These are phyloP conservation scores for Cheilosia vernalis DNA, from an alignment of 2,888 invertebrate genomes.

Conservation along the genomic window DNA sequence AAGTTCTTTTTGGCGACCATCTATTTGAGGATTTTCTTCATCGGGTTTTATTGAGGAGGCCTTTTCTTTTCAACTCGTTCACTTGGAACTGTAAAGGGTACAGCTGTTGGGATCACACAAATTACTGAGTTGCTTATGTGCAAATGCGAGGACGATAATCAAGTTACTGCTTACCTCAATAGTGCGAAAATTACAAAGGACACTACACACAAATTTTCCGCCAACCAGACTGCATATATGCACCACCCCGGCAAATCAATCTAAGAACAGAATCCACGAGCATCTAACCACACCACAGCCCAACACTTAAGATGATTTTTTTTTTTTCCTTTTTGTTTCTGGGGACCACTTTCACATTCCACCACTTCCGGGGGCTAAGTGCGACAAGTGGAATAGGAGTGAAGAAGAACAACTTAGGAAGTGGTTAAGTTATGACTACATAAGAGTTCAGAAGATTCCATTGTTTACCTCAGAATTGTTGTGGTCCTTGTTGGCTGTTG, in stretches of 20 bases:
- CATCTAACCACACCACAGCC: not conserved
- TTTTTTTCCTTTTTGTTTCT: not conserved
- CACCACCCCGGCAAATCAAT: not conserved
- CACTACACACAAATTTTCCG: too few relatives aligned
- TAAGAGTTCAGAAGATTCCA: constrained; percentile 73
- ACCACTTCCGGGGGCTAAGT: constrained; percentile 39
- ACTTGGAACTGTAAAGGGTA: not conserved
- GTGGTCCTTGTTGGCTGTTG: not conserved
- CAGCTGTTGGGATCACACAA: not conserved
- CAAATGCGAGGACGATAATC: too few relatives aligned
- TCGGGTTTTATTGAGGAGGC: constrained; percentile 30
- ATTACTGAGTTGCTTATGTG: accelerated
- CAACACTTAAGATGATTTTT: not conserved
- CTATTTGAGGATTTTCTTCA: constrained; percentile 71
- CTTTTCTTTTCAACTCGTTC: not conserved
- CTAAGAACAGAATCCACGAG: not conserved
- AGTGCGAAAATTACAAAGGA: too few relatives aligned
- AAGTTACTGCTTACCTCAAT: too few relatives aligned
- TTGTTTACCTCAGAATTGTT: constrained; percentile 67
- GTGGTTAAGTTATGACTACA: constrained; percentile 72
- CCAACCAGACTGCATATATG: too few relatives aligned
- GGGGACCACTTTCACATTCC: constrained; percentile 35
- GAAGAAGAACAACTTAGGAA: constrained; percentile 69
- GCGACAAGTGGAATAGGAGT: constrained; percentile 54
- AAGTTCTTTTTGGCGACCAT: constrained; percentile 69